Conservation (phyloP, 2,797 vertebrate genomes). For the Poecilia gillii region DNA sequence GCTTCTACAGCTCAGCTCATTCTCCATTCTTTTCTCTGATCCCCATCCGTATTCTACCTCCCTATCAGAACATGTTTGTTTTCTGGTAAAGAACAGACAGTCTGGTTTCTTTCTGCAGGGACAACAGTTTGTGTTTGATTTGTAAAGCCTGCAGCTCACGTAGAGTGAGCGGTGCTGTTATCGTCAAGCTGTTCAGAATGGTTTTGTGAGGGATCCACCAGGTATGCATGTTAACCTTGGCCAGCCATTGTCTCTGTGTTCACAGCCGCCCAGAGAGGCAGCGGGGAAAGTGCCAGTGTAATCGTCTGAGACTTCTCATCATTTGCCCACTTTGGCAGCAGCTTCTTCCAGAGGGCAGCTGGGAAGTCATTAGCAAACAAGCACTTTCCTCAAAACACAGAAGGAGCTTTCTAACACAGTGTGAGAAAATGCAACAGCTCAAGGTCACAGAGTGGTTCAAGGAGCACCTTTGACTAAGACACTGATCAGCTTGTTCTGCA, state of each 20-base stretch:
- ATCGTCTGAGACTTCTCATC: constrained; percentile 50
- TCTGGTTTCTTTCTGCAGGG: neutral
- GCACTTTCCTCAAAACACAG: constrained; percentile 50
- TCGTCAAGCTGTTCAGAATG: constrained; percentile 15
- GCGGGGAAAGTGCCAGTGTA: constrained; percentile 24
- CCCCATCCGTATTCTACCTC: neutral
- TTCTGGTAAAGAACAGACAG: neutral
- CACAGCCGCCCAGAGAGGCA: constrained; percentile 38
- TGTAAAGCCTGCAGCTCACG: neutral
- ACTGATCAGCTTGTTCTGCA: neutral
- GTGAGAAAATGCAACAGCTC: constrained; percentile 18
- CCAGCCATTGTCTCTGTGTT: constrained; percentile 41
- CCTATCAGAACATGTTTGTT: neutral
- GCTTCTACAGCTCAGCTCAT: constrained; percentile 24
- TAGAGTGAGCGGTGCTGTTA: neutral
- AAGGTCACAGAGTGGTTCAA: neutral
- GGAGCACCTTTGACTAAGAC: neutral
- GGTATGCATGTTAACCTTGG: constrained; percentile 32
- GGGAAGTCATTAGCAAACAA: constrained; percentile 59
- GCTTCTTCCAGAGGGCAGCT: constrained; percentile 64
- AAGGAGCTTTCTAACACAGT: constrained; percentile 26
- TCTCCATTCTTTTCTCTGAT: neutral
- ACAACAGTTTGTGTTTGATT: neutral
- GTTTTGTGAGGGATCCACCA: constrained; percentile 19
- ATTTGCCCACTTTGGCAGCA: constrained; percentile 40